phyloP scores from a whole-genome alignment of 2,888 invertebrate genomes.

The Agonopterix arenella region DNA sequence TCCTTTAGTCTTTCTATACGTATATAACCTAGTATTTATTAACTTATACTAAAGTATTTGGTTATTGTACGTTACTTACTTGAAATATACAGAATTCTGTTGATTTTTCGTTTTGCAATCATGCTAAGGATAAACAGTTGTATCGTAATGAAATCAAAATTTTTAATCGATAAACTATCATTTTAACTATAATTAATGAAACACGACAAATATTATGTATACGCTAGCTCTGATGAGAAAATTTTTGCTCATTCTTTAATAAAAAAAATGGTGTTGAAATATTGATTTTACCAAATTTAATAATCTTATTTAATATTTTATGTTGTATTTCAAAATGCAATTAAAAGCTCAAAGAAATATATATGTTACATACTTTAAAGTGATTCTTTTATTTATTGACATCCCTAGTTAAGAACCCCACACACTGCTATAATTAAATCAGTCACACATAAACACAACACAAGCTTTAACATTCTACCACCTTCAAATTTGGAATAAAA shows the following conservation, averaged over 20 bases:
- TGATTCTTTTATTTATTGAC: conserved; percentile 54
- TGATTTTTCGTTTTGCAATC: neutral
- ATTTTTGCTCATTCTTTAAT: conserved; percentile 79
- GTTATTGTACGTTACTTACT: neutral
- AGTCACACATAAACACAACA: neutral
- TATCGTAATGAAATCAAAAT: conserved; percentile 41
- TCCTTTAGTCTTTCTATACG: neutral
- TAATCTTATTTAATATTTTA: conserved; percentile 89
- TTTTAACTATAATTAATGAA: conserved; percentile 75
- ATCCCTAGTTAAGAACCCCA: neutral
- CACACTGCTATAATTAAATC: neutral
- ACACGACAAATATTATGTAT: conserved; percentile 85
- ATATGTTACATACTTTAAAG: conserved; percentile 85
- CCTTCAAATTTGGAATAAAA: no score
- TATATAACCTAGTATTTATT: neutral
- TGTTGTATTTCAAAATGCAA: conserved; percentile 91
- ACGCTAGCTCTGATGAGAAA: conserved; percentile 82
- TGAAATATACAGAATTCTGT: neutral
- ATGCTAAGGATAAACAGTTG: conserved; percentile 34
- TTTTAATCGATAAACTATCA: conserved; percentile 75
- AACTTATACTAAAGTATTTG: neutral
- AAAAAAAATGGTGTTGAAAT: conserved; percentile 72
- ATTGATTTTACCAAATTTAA: conserved; percentile 86
- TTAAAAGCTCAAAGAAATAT: conserved; percentile 92
- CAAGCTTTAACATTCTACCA: no score